A percentile compares a stretch with the other conserved stretches of the same genome.
Evolutionary conservation across 2,113 vertebrate species (phyloP).

Genomic region (Sebastes fasciatus): DNA sequence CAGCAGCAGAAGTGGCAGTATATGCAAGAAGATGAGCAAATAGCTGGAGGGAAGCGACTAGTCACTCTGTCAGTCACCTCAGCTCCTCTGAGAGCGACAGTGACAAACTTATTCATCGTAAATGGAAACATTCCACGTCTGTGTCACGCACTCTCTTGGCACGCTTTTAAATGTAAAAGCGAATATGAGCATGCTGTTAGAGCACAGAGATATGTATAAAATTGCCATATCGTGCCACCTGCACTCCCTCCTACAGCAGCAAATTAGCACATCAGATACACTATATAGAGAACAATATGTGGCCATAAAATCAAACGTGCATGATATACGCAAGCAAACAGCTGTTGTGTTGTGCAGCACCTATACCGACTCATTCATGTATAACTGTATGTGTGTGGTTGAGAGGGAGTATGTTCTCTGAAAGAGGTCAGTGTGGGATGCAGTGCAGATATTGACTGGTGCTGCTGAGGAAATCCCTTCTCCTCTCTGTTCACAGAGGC

Average conservation of each 20-base stretch:
- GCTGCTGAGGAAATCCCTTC: slow-evolving; percentile 74
- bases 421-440: slow-evolving; percentile 63
- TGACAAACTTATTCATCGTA: slow-evolving; percentile 42
- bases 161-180: slow-evolving; percentile 35
- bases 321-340: slow-evolving; percentile 41
- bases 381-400: neutral
- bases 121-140: slow-evolving; percentile 37
- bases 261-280: slow-evolving; percentile 34
- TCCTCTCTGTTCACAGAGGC: slow-evolving; percentile 52
- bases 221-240: slow-evolving; percentile 19
- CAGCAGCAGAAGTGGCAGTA: slow-evolving; percentile 9
- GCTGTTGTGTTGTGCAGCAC: slow-evolving; percentile 25
- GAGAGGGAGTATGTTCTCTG: slow-evolving; percentile 40
- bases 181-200: slow-evolving; percentile 1
- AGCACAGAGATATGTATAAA: slow-evolving; percentile 14
- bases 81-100: slow-evolving; percentile 41
- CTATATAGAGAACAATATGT: slow-evolving; percentile 11
- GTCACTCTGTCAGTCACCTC: slow-evolving; percentile 46
- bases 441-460: slow-evolving; percentile 63
- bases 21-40: slow-evolving; percentile 23
- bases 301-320: slow-evolving; percentile 55
- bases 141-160: neutral
- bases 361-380: slow-evolving; percentile 25
- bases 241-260: slow-evolving; percentile 15
- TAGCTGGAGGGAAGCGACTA: slow-evolving; percentile 29